Base-by-base conservation (phyloP, 2,888 invertebrate genomes). In the Cheilosia vulpina region DNA sequence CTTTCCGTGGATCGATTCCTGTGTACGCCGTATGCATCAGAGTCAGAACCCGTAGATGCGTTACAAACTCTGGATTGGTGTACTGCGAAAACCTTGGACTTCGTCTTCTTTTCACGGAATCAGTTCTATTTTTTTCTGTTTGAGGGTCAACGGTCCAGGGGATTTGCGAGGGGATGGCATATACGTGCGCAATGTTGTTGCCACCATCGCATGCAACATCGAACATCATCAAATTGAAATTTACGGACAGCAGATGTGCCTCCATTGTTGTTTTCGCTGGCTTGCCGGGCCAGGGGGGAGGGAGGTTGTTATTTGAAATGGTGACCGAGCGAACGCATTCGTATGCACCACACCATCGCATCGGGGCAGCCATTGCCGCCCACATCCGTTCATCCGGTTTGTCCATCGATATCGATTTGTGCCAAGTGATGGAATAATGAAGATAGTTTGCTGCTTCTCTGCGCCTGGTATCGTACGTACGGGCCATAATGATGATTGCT, bases 151-250 rank as follows among this genome's bases (percentile, higher is more conserved):
- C 27, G 19, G 7, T 43, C 7, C 15, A 27, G 6, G 11, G 52
- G 7, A 15, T 24, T 47, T 19, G 17, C 38, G 38, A 38, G 60
- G 24, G 76, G 31, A 50, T 52, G 72, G 60, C 27, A 43, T 9
- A 13, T 52, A n/a, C 52, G 21, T 15, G 72, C 43, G 43, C 63
- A 79, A 75, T 79, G 79, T 84, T 84, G 80, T 80, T 79, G 69
- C 69, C 73, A 80, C 60, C 80, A 75, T 71, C 43, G 75, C 76
- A 85, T 75, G 85, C 85, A 85, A 76, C 72, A 85, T 85, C 76
- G 81, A 81, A 85, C 76, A 85, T 85, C 76, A 85, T 85, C 81
- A 85, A 85, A 85, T 85, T 81, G 81, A 85, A 81, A 85, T 85
- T 85, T 85, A 81, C 81, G 66, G 76, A 34, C 17, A 50, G 72